A percentile compares a stretch with the other conserved stretches of the same genome.
phyloP scores from a whole-genome alignment of 2,888 invertebrate species.

The Tyria jacobaeae region DNA sequence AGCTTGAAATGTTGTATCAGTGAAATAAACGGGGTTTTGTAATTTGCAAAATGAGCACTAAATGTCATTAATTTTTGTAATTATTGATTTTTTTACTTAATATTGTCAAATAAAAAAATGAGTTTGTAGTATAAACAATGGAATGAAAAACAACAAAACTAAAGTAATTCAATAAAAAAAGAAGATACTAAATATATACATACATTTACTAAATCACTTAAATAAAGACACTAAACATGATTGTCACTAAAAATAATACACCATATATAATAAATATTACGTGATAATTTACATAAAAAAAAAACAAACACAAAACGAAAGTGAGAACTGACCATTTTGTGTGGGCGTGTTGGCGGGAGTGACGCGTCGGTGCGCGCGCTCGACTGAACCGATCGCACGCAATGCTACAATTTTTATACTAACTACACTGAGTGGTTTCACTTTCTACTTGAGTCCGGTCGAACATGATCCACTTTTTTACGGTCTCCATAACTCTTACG shows the following conservation, averaged over 20 bases:
- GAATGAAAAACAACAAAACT: neutral
- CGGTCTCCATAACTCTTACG: slow-evolving; percentile 56
- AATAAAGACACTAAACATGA: slow-evolving; percentile 42
- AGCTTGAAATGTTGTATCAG: neutral
- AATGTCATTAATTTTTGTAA: too few species aligned
- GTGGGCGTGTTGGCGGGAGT: slow-evolving; percentile 55
- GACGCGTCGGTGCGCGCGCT: slow-evolving; percentile 61
- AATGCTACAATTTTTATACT: slow-evolving; percentile 82
- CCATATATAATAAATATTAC: slow-evolving; percentile 44
- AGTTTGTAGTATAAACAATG: too few species aligned
- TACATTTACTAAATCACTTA: slow-evolving; percentile 48
- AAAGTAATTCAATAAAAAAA: neutral
- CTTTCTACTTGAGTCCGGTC: slow-evolving; percentile 80
- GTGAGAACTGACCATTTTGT: slow-evolving; percentile 80
- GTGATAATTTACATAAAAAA: slow-evolving; percentile 57
- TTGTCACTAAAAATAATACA: slow-evolving; percentile 29
- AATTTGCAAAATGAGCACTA: neutral
- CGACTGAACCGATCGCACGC: slow-evolving; percentile 71
- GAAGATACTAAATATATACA: slow-evolving; percentile 15
- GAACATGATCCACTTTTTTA: slow-evolving; percentile 80
- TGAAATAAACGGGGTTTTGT: neutral
- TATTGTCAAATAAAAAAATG: too few species aligned
- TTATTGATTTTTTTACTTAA: too few species aligned
- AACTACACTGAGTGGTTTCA: slow-evolving; percentile 76
- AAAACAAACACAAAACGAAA: slow-evolving; percentile 64